phyloP scores from a whole-genome alignment of 1,140 invertebrate genomes.

The Drosophila aff. region DNA sequence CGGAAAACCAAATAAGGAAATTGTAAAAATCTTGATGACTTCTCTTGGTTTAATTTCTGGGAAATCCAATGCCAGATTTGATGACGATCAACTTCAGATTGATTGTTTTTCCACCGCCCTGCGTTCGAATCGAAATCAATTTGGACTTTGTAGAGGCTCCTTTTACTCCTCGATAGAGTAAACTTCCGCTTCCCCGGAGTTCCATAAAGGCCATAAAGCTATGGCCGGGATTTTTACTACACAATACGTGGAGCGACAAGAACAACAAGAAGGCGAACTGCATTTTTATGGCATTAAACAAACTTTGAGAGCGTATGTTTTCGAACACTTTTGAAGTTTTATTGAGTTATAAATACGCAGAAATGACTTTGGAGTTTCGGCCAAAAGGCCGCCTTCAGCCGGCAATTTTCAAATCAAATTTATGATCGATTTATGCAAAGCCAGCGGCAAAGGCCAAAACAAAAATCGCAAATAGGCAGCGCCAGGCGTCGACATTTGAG shows the following conservation, averaged over 20 bases:
- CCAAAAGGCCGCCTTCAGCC: constrained; percentile 26
- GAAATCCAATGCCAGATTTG: constrained; percentile 18
- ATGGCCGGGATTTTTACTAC: constrained; percentile 69
- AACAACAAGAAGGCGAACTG: constrained; percentile 53
- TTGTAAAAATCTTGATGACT: constrained; percentile 11
- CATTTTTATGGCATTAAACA: constrained; percentile 81
- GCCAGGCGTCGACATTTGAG: constrained; percentile 78
- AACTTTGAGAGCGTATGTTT: constrained; percentile 81
- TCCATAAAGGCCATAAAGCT: constrained; percentile 62
- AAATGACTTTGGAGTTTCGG: constrained; percentile 69
- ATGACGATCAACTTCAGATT: constrained; percentile 41
- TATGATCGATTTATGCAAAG: constrained; percentile 82
- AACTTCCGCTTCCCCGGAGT: constrained; percentile 64
- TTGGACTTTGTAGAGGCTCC: constrained; percentile 26
- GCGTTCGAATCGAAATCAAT: constrained; percentile 5
- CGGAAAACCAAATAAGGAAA: neutral
- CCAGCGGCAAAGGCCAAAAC: constrained; percentile 26
- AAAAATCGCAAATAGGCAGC: constrained; percentile 54
- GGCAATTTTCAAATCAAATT: constrained; percentile 81
- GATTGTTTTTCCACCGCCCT: constrained; percentile 36
- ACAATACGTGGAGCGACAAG: constrained; percentile 48
- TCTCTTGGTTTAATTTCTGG: constrained; percentile 6
- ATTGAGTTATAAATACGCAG: constrained; percentile 83
- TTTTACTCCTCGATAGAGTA: constrained; percentile 48
- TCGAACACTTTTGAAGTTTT: constrained; percentile 83